phyloP scores from a whole-genome alignment of 2,113 vertebrate species.

The Oceanodroma tethys region DNA sequence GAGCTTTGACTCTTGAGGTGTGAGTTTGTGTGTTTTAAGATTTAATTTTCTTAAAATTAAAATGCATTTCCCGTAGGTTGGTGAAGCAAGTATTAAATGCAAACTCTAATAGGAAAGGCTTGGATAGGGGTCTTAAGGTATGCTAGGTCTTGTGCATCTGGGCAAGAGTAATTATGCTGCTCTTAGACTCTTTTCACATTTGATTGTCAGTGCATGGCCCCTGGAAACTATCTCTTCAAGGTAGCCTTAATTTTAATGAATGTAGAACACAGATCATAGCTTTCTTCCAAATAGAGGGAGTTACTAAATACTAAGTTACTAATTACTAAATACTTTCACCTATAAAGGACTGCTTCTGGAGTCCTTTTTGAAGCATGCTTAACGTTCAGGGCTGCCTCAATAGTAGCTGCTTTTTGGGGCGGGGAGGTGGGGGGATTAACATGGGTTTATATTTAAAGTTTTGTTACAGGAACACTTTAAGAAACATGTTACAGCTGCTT shows the following conservation, averaged over 20 bases:
- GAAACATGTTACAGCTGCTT: neutral
- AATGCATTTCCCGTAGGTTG: neutral
- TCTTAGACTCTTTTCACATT: neutral
- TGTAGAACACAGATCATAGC: neutral
- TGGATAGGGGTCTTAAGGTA: neutral
- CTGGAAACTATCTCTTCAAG: neutral
- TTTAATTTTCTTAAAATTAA: neutral
- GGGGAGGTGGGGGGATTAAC: neutral
- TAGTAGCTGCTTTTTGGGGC: neutral
- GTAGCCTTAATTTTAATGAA: neutral
- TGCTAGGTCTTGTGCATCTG: neutral
- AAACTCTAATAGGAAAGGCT: neutral
- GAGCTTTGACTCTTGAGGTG: neutral
- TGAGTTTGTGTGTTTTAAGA: neutral
- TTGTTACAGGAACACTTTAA: neutral
- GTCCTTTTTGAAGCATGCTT: neutral
- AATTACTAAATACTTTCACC: neutral
- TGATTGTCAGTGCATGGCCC: neutral
- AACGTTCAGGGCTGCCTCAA: neutral
- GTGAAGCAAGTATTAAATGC: neutral
- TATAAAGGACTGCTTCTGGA: neutral
- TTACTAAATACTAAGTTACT: neutral
- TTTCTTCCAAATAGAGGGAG: neutral
- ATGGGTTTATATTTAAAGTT: neutral
- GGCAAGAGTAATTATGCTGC: neutral